Conservation (phyloP, 2,797 vertebrate genomes). For the Gallirallus australis region DNA sequence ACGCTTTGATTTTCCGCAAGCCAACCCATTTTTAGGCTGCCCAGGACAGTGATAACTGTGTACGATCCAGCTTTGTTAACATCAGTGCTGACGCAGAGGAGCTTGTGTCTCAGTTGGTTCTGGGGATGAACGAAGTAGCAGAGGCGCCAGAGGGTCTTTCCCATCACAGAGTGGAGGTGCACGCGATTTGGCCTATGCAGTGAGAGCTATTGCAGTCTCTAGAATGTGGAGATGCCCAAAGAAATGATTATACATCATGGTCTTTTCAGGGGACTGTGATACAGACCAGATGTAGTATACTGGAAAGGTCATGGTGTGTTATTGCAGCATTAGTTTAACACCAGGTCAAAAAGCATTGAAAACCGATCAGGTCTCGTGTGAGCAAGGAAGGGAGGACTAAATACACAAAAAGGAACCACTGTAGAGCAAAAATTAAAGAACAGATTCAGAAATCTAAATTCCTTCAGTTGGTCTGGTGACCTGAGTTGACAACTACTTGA, state of each 20-base stretch:
- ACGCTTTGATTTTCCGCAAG: not conserved
- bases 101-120: rapidly evolving
- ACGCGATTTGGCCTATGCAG: rapidly evolving
- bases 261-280: not conserved
- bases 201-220: not conserved
- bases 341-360: not conserved
- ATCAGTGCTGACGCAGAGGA: not conserved
- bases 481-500: not conserved
- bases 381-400: not conserved
- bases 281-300: not conserved
- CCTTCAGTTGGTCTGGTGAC: not conserved
- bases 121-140: rapidly evolving
- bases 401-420: not conserved
- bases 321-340: not conserved
- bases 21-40: not conserved
- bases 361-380: not conserved
- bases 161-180: not conserved
- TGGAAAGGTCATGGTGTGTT: not conserved
- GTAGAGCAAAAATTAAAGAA: not conserved
- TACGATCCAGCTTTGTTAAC: not conserved
- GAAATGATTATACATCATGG: rapidly evolving
- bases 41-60: not conserved
- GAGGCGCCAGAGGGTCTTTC: not conserved
- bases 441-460: not conserved
- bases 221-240: not conserved